Conservation (phyloP, 2,888 invertebrate species). For the Schrankia costaestrigalis region DNA sequence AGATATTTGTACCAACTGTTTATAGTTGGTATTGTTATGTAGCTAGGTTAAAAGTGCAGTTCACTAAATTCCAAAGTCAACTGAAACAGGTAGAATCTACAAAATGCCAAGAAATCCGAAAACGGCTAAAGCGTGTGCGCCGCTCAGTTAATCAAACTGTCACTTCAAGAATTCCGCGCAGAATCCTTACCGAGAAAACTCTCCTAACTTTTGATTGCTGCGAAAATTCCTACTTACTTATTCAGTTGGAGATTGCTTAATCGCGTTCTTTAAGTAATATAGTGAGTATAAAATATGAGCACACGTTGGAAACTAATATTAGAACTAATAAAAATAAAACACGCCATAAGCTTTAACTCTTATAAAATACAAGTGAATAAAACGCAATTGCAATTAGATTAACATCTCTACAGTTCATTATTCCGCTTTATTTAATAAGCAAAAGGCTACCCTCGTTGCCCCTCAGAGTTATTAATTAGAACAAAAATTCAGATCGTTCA, state of each 20-base stretch:
- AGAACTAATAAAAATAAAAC: constrained; percentile 15
- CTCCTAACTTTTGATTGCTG: constrained; percentile 77
- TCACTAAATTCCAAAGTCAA: constrained; percentile 48
- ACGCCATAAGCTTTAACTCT: constrained; percentile 9
- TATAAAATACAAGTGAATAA: constrained; percentile 29
- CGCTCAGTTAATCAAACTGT: constrained; percentile 80
- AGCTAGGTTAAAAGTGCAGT: constrained; percentile 30
- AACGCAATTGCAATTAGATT: constrained; percentile 51
- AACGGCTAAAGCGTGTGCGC: constrained; percentile 70
- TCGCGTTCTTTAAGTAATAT: constrained; percentile 53
- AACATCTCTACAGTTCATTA: constrained; percentile 56
- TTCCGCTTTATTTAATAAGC: constrained; percentile 65
- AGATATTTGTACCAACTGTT: too few species aligned
- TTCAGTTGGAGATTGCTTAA: constrained; percentile 70
- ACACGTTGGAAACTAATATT: constrained; percentile 19
- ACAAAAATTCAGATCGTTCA: constrained; percentile 78
- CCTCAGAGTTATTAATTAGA: constrained; percentile 74
- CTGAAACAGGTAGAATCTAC: constrained; percentile 61
- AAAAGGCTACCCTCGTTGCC: constrained; percentile 56
- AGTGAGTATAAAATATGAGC: constrained; percentile 26
- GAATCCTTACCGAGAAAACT: constrained; percentile 75
- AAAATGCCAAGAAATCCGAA: constrained; percentile 69
- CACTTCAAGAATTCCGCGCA: constrained; percentile 78
- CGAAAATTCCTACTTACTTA: constrained; percentile 68
- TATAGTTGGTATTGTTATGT: too few species aligned